Conservation (phyloP, 1,140 invertebrate genomes). For the Neodiprion virginianus region DNA sequence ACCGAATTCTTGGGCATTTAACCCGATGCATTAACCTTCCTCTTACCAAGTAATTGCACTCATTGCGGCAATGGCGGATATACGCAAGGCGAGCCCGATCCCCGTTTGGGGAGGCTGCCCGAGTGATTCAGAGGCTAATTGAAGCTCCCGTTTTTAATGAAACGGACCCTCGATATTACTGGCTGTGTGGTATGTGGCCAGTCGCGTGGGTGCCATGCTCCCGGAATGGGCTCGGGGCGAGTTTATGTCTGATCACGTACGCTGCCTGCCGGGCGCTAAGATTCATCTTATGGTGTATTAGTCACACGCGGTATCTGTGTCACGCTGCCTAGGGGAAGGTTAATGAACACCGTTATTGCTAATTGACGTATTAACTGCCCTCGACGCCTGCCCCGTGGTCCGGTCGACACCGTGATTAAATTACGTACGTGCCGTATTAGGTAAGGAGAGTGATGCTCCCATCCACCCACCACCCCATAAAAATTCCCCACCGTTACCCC, state of each 20-base stretch:
- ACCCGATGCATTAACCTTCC: slow-evolving; percentile 55
- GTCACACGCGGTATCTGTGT: slow-evolving; percentile 26
- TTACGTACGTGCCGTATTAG: slow-evolving; percentile 13
- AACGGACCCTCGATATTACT: not conserved
- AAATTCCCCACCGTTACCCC: slow-evolving; percentile 27
- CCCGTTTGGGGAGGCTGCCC: not conserved
- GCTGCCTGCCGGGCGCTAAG: not conserved
- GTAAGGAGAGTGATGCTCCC: slow-evolving; percentile 14
- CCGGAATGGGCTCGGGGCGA: not conserved
- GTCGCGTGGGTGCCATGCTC: slow-evolving; percentile 9
- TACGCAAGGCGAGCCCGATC: not conserved
- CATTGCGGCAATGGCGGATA: slow-evolving; percentile 36
- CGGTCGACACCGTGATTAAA: slow-evolving; percentile 24
- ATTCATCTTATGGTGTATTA: not conserved
- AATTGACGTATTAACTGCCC: slow-evolving; percentile 49
- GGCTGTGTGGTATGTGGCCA: slow-evolving; percentile 1
- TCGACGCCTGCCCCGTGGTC: slow-evolving; percentile 37
- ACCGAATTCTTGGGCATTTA: slow-evolving; percentile 54
- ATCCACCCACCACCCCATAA: slow-evolving; percentile 26
- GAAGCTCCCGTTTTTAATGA: slow-evolving; percentile 39
- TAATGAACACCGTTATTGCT: slow-evolving; percentile 47
- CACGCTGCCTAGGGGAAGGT: slow-evolving; percentile 32
- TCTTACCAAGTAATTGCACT: slow-evolving; percentile 56
- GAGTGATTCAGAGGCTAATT: slow-evolving; percentile 48
- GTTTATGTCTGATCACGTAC: slow-evolving; percentile 20